phyloP scores from a whole-genome alignment of 2,797 vertebrate species.

The Remorina albescens region DNA sequence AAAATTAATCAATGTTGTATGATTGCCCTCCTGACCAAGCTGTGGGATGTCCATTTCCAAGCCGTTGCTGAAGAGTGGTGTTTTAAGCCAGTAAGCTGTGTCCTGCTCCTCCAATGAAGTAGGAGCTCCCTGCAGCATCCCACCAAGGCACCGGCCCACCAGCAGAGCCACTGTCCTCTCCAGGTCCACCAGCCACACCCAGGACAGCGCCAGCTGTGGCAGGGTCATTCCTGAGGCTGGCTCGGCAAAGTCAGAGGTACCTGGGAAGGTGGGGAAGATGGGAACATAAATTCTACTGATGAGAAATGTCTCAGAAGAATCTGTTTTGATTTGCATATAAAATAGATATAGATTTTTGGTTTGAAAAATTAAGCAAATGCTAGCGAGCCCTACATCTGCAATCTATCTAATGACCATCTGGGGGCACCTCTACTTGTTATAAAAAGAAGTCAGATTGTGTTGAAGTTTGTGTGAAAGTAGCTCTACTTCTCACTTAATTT shows the following conservation, averaged over 20 bases:
- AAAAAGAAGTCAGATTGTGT: too few species aligned
- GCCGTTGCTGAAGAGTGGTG: constrained; percentile 94
- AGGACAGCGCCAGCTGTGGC: constrained; percentile 89
- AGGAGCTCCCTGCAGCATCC: constrained; percentile 95
- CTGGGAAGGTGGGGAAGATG: constrained; percentile 68
- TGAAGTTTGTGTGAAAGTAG: too few species aligned
- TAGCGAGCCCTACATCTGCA: too few species aligned
- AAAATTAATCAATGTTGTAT: background rate
- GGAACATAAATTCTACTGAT: background rate
- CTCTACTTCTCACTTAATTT: too few species aligned
- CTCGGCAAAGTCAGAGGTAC: constrained; percentile 91
- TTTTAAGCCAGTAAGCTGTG: constrained; percentile 95
- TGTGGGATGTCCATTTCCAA: constrained; percentile 94
- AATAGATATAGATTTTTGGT: too few species aligned
- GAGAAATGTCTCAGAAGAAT: background rate
- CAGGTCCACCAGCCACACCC: constrained; percentile 98
- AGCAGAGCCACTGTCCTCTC: constrained; percentile 95
- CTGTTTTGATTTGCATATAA: background rate
- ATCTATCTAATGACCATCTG: too few species aligned
- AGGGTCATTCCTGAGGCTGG: constrained; percentile 85
- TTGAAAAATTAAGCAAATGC: too few species aligned
- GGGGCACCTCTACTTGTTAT: too few species aligned
- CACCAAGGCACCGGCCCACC: constrained; percentile 95
- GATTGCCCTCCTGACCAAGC: constrained; percentile 82
- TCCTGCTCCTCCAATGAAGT: constrained; percentile 95